phyloP scores from a whole-genome alignment of 2,888 invertebrate genomes.

The Pomacea canaliculata region DNA sequence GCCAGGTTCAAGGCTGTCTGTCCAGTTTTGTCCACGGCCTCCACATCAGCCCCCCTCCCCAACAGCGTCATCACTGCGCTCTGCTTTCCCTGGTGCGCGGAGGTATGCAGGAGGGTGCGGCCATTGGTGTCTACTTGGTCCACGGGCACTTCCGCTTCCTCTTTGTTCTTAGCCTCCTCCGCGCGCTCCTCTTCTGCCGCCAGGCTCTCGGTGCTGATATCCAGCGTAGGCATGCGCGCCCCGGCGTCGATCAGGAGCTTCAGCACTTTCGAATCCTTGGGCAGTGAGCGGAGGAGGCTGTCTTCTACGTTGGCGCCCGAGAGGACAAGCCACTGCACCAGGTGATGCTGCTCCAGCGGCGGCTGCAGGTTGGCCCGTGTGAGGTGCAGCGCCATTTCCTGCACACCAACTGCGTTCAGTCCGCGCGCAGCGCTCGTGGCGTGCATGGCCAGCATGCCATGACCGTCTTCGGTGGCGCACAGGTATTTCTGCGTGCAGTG shows the following conservation, averaged over 20 bases:
- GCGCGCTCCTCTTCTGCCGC: conserved; percentile 40
- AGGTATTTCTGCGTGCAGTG: conserved; percentile 95
- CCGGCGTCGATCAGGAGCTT: conserved; percentile 90
- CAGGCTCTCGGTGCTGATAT: conserved; percentile 79
- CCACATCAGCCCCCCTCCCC: conserved; percentile 77
- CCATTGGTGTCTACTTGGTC: conserved; percentile 75
- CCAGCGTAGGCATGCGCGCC: conserved; percentile 89
- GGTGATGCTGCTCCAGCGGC: conserved; percentile 72
- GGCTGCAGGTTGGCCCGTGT: conserved; percentile 64
- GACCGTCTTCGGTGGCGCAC: conserved; percentile 82
- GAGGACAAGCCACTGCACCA: conserved; percentile 81
- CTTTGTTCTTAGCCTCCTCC: conserved; percentile 39
- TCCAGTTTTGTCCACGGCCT: conserved; percentile 80
- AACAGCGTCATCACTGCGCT: conserved; percentile 90
- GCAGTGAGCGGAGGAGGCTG: conserved; percentile 58
- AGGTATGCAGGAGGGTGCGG: conserved; percentile 81
- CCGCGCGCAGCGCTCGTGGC: conserved; percentile 75
- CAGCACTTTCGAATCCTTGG: conserved; percentile 64
- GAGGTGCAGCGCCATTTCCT: conserved; percentile 73
- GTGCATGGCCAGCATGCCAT: conserved; percentile 77
- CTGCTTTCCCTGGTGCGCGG: conserved; percentile 88
- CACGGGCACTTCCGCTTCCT: conserved; percentile 53
- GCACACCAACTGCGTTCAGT: conserved; percentile 69
- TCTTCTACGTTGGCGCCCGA: conserved; percentile 64
- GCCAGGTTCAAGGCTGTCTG: conserved; percentile 88